Evolutionary conservation across 2,113 vertebrate genomes (phyloP).

Genomic region (Menura novaehollandiae): DNA sequence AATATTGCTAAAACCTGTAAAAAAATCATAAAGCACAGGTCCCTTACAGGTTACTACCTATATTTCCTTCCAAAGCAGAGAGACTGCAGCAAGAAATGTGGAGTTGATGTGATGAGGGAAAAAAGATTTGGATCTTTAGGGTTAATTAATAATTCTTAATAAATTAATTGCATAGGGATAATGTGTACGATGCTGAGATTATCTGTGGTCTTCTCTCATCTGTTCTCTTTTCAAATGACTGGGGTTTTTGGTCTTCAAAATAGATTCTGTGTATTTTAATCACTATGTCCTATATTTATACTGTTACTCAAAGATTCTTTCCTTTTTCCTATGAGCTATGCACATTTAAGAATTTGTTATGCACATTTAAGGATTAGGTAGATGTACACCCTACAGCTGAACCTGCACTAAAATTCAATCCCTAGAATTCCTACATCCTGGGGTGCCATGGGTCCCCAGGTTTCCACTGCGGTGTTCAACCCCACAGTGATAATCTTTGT

Average conservation of each 20-base stretch:
- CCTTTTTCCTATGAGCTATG: neutral
- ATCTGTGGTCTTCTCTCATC: neutral
- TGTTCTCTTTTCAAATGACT: neutral
- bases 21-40: neutral
- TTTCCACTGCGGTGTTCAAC: neutral
- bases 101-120: neutral
- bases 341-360: neutral
- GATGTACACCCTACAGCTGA: neutral
- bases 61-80: neutral
- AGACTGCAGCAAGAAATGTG: neutral
- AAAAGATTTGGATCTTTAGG: neutral
- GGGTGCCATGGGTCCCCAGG: rapidly evolving
- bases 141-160: neutral
- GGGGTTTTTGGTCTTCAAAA: neutral
- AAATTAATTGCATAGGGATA: neutral
- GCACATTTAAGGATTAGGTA: neutral
- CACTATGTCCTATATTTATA: neutral
- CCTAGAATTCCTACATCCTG: neutral
- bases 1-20: neutral
- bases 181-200: neutral
- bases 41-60: neutral
- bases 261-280: neutral
- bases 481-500: neutral
- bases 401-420: neutral
- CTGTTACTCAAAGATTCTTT: neutral